Evolutionary conservation across 1,140 invertebrate genomes (phyloP).

Genomic region (Drosophila persimilis): DNA sequence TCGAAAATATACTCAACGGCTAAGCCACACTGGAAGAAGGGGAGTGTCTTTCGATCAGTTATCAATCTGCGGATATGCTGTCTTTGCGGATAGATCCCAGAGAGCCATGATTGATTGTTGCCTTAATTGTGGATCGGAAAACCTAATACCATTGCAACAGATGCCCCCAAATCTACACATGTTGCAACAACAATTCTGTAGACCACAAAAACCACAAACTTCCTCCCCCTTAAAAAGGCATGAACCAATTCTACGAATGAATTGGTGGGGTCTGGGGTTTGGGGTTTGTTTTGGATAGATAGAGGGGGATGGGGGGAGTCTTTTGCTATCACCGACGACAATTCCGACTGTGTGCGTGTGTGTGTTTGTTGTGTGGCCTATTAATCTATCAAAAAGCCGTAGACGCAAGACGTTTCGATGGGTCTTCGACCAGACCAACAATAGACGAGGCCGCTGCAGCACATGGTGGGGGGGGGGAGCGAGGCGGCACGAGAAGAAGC

Average conservation of each 20-base stretch:
- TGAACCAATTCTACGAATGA: conserved; percentile 52
- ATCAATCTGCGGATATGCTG: no score
- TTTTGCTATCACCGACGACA: conserved; percentile 47
- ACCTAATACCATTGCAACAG: no score
- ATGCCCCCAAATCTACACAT: conserved; percentile 20
- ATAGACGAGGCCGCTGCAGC: conserved; percentile 8
- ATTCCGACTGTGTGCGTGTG: conserved; percentile 1
- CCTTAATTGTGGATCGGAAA: no score
- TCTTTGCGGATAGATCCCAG: no score
- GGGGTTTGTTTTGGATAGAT: no score
- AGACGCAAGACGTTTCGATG: conserved; percentile 19
- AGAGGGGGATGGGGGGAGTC: background rate
- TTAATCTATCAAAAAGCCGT: conserved; percentile 70
- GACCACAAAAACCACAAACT: conserved; percentile 77
- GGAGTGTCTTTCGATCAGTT: no score
- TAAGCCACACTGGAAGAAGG: no score
- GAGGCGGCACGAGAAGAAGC: conserved; percentile 5
- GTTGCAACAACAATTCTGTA: conserved; percentile 13
- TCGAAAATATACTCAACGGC: no score
- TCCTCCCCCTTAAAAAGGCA: conserved; percentile 42
- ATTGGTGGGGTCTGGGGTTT: background rate
- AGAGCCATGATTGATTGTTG: no score
- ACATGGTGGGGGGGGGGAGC: background rate
- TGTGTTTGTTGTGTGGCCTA: conserved; percentile 60
- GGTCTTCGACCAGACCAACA: conserved; percentile 23